These are phyloP conservation scores for Manis javanica DNA, from an alignment of 2,797 vertebrate species.

Conservation along the genomic window DNA sequence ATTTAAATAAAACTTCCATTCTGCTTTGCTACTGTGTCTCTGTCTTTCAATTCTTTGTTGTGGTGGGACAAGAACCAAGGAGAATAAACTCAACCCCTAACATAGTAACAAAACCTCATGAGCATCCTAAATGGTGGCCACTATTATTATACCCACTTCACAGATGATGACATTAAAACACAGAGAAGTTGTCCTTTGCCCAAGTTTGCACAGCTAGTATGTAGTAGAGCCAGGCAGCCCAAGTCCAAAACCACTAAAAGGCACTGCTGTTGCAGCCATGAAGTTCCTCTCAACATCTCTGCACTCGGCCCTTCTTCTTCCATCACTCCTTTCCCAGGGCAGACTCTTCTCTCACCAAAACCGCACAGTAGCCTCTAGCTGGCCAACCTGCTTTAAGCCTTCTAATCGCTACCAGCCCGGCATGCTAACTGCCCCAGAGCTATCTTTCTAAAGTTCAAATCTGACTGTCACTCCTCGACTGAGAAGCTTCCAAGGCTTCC, in stretches of 20 bases:
- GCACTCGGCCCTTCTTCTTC: background rate
- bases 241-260: background rate
- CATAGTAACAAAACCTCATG: background rate
- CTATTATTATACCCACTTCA: background rate
- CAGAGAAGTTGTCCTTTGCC: background rate
- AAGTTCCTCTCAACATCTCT: background rate
- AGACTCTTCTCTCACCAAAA: background rate
- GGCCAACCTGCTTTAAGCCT: background rate
- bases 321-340: background rate
- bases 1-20: no score
- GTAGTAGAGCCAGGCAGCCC: background rate
- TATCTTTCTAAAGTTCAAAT: slow-evolving; percentile 25
- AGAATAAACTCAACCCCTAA: no score
- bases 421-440: background rate
- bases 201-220: background rate
- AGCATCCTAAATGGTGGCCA: background rate
- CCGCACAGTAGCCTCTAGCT: background rate
- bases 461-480: background rate
- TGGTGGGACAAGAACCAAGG: no score
- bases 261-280: background rate
- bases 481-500: background rate
- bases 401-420: background rate
- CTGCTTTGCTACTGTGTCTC: no score
- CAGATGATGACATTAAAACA: background rate
- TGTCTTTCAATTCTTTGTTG: no score